A percentile compares a stretch with the other conserved stretches of the same genome.
phyloP scores from a whole-genome alignment of 2,797 vertebrate species.

The Channallabes apus region DNA sequence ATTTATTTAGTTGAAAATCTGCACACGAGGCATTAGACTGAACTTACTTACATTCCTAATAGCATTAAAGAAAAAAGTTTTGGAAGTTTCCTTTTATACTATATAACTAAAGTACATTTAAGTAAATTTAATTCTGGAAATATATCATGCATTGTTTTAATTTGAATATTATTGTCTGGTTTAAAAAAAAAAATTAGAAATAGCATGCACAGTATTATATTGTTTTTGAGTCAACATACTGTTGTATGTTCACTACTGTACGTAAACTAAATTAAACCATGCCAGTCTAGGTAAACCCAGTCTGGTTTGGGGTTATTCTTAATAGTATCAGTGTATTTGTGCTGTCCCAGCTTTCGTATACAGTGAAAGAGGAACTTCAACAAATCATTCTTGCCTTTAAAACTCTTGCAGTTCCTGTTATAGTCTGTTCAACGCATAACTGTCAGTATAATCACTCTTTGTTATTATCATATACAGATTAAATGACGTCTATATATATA shows the following conservation, averaged over 20 bases:
- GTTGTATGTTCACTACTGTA: neutral
- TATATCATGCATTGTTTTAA: neutral
- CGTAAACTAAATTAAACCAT: neutral
- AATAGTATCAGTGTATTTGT: neutral
- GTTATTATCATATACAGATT: neutral
- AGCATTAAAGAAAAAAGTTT: neutral
- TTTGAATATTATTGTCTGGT: neutral
- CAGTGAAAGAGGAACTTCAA: slow-evolving; percentile 3
- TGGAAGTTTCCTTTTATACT: neutral
- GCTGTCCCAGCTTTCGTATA: too few relatives aligned
- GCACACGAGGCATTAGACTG: neutral
- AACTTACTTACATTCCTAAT: neutral
- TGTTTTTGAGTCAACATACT: neutral
- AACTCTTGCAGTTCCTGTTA: slow-evolving; percentile 5
- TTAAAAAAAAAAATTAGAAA: neutral
- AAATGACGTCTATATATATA: too few relatives aligned
- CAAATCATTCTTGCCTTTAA: neutral
- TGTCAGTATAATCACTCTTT: neutral
- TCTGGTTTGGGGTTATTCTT: neutral
- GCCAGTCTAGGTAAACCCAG: neutral
- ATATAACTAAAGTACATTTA: neutral
- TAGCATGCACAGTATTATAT: neutral
- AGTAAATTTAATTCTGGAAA: neutral
- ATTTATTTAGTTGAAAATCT: neutral
- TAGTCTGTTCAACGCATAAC: too few relatives aligned